Percentiles rank a stretch among this genome's conserved stretches.
Conservation (phyloP, 2,113 vertebrate genomes). For the Sander vitreus region DNA sequence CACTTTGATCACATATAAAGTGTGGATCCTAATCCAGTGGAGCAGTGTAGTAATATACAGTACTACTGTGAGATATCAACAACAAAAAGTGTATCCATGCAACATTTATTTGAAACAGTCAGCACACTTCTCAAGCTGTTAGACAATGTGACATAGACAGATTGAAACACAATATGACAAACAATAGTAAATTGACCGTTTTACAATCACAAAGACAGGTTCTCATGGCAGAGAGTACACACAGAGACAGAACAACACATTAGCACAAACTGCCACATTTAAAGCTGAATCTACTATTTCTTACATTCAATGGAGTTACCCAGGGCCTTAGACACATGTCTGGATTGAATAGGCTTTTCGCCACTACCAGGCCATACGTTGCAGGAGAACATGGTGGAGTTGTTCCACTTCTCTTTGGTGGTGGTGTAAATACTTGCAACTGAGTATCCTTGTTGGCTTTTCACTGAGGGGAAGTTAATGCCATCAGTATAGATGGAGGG, state of each 20-base stretch:
- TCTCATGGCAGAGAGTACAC: neutral
- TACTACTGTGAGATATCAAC: neutral
- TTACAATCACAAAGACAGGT: conserved; percentile 3
- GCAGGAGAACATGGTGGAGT: accelerated
- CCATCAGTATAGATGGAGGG: accelerated
- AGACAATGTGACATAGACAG: conserved; percentile 38
- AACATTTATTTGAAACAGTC: conserved; percentile 57
- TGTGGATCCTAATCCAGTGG: neutral
- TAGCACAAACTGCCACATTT: conserved; percentile 19
- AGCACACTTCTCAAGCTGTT: conserved; percentile 21
- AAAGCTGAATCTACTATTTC: neutral
- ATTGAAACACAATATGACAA: neutral
- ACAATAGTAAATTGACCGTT: conserved; percentile 1
- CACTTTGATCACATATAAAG: neutral
- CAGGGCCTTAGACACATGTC: accelerated
- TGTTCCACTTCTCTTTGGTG: neutral
- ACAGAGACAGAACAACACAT: conserved; percentile 17
- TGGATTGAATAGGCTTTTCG: accelerated
- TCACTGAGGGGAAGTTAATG: neutral
- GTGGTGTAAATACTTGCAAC: conserved; percentile 44
- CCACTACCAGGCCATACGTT: neutral
- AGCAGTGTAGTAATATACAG: neutral
- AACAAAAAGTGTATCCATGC: conserved; percentile 40
- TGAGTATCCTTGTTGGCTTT: neutral
- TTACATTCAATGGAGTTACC: neutral